phyloP scores from a whole-genome alignment of 2,797 vertebrate genomes.

The Cuniculus paca region DNA sequence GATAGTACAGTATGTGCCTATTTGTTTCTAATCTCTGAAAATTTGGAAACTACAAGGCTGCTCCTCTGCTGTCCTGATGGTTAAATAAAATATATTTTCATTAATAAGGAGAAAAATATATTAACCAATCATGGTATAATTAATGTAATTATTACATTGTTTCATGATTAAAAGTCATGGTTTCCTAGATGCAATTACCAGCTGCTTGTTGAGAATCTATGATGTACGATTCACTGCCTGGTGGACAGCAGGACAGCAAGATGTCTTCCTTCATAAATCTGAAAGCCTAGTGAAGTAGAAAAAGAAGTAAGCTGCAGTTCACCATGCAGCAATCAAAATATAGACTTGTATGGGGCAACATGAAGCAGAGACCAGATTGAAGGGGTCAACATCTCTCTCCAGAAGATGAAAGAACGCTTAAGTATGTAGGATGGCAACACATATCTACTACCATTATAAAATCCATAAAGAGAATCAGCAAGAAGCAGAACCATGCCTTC shows the following conservation, averaged over 20 bases:
- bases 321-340: neutral
- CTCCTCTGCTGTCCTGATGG: neutral
- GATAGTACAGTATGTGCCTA: neutral
- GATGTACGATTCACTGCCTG: neutral
- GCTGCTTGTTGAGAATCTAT: neutral
- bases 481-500: no score
- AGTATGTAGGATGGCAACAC: neutral
- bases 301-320: neutral
- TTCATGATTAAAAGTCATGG: neutral
- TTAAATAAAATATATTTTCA: constrained; percentile 3
- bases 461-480: neutral
- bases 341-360: neutral
- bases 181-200: neutral
- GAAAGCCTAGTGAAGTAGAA: neutral
- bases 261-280: neutral
- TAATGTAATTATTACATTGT: neutral
- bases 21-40: neutral
- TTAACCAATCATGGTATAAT: neutral
- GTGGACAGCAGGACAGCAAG: neutral
- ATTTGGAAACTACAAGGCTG: neutral
- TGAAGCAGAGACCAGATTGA: neutral
- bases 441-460: neutral
- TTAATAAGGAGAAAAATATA: neutral
- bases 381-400: neutral
- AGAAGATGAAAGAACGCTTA: neutral